Evolutionary conservation across 2,113 vertebrate species (phyloP).

Genomic region (Ciconia stormi): DNA sequence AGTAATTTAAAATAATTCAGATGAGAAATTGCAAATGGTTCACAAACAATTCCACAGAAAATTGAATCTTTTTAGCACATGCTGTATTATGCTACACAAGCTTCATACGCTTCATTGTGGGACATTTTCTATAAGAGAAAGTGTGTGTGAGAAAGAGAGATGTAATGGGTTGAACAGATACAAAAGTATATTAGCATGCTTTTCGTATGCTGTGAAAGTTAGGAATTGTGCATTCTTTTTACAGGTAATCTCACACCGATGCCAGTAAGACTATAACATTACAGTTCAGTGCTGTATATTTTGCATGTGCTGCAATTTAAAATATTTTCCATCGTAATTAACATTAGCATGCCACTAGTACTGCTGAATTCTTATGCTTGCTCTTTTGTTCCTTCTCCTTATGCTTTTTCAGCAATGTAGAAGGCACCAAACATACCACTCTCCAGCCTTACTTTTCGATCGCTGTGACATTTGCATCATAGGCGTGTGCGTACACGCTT

Average conservation of each 20-base stretch:
- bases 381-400: not conserved
- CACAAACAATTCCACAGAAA: not conserved
- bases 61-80: not conserved
- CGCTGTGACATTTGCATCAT: not conserved
- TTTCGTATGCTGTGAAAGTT: too few relatives aligned
- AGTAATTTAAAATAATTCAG: not conserved
- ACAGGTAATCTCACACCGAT: not conserved
- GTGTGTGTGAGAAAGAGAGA: not conserved
- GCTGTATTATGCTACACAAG: not conserved
- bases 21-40: not conserved
- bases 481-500: not conserved
- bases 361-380: not conserved
- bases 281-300: not conserved
- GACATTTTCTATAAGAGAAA: not conserved
- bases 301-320: rapidly evolving
- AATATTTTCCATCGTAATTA: not conserved
- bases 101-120: not conserved
- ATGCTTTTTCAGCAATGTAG: not conserved
- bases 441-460: not conserved
- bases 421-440: not conserved
- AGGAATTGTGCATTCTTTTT: too few relatives aligned
- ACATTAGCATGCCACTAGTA: not conserved
- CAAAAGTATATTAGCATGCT: not conserved
- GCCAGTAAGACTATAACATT: not conserved
- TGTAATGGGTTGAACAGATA: rapidly evolving